Conservation (phyloP, 2,797 vertebrate genomes). For the Microchirus variegatus region DNA sequence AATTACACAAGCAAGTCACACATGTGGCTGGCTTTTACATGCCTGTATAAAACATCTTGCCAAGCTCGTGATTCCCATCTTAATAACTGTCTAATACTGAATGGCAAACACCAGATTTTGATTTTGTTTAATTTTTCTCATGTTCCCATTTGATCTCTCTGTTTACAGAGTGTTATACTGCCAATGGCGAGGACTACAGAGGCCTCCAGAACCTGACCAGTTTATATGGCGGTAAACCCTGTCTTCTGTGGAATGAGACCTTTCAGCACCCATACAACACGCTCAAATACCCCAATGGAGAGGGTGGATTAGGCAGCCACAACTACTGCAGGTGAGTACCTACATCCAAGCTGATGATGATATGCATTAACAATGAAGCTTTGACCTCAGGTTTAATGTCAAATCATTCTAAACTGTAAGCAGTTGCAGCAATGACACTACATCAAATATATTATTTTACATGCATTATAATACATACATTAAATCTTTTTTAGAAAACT, state of each 20-base stretch:
- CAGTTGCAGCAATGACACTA: too few relatives aligned
- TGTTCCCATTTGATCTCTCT: constrained; percentile 12
- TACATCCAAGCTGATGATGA: too few relatives aligned
- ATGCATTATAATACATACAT: too few relatives aligned
- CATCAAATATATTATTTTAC: too few relatives aligned
- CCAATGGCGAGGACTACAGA: constrained; percentile 94
- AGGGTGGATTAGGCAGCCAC: constrained; percentile 93
- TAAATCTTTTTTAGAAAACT: too few relatives aligned
- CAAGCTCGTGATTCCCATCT: constrained; percentile 48
- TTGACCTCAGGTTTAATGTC: too few relatives aligned
- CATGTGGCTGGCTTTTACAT: constrained; percentile 33
- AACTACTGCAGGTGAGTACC: constrained; percentile 93
- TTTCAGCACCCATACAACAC: constrained; percentile 98
- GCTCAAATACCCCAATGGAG: constrained; percentile 93
- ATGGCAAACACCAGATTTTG: constrained; percentile 17
- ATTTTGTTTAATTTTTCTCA: constrained; percentile 6
- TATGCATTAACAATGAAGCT: too few relatives aligned
- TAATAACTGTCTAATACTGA: constrained; percentile 6
- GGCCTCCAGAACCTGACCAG: constrained; percentile 94
- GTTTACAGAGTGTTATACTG: constrained; percentile 92
- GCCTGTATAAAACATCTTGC: constrained; percentile 32
- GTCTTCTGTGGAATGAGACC: constrained; percentile 97
- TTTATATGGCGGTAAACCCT: constrained; percentile 89
- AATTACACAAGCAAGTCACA: constrained; percentile 38
- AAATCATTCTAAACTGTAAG: too few relatives aligned